Conservation (phyloP, 2,888 invertebrate species). For the Xestobium rufovillosum region DNA sequence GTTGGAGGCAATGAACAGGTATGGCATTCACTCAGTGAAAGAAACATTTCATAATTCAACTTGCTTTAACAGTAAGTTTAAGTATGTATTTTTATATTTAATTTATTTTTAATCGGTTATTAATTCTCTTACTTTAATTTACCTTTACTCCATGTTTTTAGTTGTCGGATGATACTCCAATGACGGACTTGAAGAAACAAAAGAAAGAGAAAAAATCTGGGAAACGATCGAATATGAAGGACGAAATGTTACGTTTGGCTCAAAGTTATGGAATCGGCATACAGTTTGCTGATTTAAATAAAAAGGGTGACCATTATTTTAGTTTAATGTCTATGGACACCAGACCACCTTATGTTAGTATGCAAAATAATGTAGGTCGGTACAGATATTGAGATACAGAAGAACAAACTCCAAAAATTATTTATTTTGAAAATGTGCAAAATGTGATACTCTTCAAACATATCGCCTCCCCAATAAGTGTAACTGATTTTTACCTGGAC, state of each 20-base stretch:
- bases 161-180: neutral
- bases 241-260: slow-evolving; percentile 27
- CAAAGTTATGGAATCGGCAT: slow-evolving; percentile 27
- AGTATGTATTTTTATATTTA: neutral
- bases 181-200: slow-evolving; percentile 3
- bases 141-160: no score
- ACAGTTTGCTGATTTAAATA: slow-evolving; percentile 23
- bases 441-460: no score
- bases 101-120: no score
- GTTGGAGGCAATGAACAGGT: neutral
- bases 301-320: slow-evolving; percentile 21
- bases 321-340: slow-evolving; percentile 27
- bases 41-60: slow-evolving; percentile 1
- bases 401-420: no score
- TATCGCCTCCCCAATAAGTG: no score
- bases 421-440: no score
- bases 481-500: no score
- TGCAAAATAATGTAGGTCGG: neutral
- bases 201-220: slow-evolving; percentile 7
- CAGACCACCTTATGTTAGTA: slow-evolving; percentile 30
- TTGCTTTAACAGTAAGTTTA: slow-evolving; percentile 1
- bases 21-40: neutral
- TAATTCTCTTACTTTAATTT: no score
- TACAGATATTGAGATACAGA: no score
- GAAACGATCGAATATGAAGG: slow-evolving; percentile 19